phyloP scores from a whole-genome alignment of 2,113 vertebrate genomes.

The Microcebus ravelobensis region DNA sequence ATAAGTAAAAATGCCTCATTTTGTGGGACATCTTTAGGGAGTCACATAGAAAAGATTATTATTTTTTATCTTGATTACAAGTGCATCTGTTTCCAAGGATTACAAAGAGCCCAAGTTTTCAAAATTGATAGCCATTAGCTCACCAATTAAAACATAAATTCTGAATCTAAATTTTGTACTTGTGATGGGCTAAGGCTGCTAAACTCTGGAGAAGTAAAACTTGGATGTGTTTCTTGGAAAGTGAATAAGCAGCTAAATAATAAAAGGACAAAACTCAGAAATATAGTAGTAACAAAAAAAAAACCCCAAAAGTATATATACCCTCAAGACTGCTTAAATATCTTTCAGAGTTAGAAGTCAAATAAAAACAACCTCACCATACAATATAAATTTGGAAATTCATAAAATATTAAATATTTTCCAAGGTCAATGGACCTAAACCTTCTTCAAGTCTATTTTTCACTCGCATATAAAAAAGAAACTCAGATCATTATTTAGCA shows the following conservation, averaged over 20 bases:
- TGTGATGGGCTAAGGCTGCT: background rate
- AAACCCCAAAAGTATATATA: background rate
- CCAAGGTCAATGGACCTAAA: background rate
- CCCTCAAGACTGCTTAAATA: background rate
- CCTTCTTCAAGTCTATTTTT: background rate
- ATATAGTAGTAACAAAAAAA: background rate
- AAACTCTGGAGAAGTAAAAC: background rate
- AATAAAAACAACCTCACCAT: background rate
- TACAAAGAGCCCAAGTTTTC: background rate
- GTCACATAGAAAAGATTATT: rapidly evolving
- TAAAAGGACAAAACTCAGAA: background rate
- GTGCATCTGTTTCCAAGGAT: background rate
- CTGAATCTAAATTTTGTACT: background rate
- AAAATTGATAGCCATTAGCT: background rate
- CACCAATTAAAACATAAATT: background rate
- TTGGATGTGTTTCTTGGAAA: background rate
- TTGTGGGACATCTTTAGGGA: background rate
- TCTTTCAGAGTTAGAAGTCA: background rate
- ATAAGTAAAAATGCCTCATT: background rate
- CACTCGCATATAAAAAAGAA: background rate
- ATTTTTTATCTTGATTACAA: background rate
- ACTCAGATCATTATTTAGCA: background rate
- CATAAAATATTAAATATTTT: constrained; percentile 27
- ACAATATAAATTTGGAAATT: background rate
- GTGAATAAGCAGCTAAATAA: background rate